Conservation (phyloP, 92 coral and sea anemone genomes). For the Porites lobata region DNA sequence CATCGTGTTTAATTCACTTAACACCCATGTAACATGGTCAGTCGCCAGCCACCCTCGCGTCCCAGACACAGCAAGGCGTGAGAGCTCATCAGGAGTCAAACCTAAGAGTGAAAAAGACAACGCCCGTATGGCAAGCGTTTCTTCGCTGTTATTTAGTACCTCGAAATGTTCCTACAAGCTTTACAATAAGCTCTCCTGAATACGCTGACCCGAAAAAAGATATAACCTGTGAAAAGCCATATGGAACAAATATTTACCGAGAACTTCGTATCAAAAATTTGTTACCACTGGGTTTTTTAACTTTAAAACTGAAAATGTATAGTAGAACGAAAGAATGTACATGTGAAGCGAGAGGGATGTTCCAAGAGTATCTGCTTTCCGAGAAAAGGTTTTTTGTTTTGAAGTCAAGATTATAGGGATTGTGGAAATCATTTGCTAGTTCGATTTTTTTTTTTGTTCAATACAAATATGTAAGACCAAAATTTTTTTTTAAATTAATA, state of each 20-base stretch:
- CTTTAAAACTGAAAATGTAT: too few relatives aligned
- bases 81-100: slow-evolving; percentile 52
- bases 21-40: slow-evolving; percentile 51
- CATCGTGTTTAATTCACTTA: slow-evolving; percentile 36
- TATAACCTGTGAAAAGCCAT: too few relatives aligned
- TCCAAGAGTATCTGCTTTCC: slow-evolving; percentile 3
- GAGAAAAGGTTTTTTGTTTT: slow-evolving; percentile 8
- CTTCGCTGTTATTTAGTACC: too few relatives aligned
- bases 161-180: too few relatives aligned
- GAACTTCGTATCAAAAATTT: too few relatives aligned
- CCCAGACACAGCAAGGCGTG: slow-evolving; percentile 44
- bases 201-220: too few relatives aligned
- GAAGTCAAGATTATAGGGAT: neutral
- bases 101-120: slow-evolving; percentile 12
- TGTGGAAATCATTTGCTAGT: neutral
- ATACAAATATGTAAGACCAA: neutral
- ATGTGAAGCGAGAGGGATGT: too few relatives aligned
- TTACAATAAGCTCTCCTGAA: too few relatives aligned
- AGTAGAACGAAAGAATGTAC: too few relatives aligned
- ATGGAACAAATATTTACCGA: too few relatives aligned
- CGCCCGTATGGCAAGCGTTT: too few relatives aligned
- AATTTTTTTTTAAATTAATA: neutral
- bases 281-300: too few relatives aligned
- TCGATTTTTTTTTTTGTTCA: neutral
- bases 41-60: slow-evolving; percentile 48